Evolutionary conservation across 1,140 invertebrate species (phyloP).

Genomic region (Drosophila lini): DNA sequence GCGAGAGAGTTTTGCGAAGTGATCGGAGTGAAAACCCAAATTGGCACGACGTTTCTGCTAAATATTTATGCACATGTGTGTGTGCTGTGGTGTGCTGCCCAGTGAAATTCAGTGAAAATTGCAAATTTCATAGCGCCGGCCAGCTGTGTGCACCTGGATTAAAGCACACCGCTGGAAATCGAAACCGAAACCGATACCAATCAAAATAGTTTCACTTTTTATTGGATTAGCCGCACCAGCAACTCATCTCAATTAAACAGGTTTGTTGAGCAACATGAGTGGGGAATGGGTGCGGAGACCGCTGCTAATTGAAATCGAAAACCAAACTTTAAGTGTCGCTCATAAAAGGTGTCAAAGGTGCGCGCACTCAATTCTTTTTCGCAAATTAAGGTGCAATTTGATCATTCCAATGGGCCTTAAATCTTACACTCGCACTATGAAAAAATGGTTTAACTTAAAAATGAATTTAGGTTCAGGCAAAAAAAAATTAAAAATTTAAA

Average conservation of each 20-base stretch:
- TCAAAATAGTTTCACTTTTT: slow-evolving; percentile 77
- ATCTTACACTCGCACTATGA: background rate
- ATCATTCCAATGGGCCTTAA: background rate
- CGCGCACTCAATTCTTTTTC: slow-evolving; percentile 5
- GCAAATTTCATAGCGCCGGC: slow-evolving; percentile 56
- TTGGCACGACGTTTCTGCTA: slow-evolving; percentile 34
- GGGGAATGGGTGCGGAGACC: slow-evolving; percentile 13
- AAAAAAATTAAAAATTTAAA: background rate
- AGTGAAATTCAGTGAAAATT: slow-evolving; percentile 72
- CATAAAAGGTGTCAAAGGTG: slow-evolving; percentile 46
- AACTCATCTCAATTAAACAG: slow-evolving; percentile 55
- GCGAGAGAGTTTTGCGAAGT: slow-evolving; percentile 58
- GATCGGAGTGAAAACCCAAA: slow-evolving; percentile 75
- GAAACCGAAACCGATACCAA: slow-evolving; percentile 30
- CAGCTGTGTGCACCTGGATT: slow-evolving; percentile 71
- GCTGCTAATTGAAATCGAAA: slow-evolving; percentile 60
- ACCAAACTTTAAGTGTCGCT: slow-evolving; percentile 31
- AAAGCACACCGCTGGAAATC: slow-evolving; percentile 57
- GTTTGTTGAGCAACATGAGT: slow-evolving; percentile 67
- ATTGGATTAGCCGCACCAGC: slow-evolving; percentile 75
- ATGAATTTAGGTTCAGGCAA: too few relatives aligned
- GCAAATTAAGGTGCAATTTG: slow-evolving; percentile 1
- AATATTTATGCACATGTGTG: background rate
- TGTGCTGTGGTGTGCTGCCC: slow-evolving; percentile 20
- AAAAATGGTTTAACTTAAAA: background rate